Percentiles rank a stretch among this genome's conserved stretches.
Conservation (phyloP, 2,113 vertebrate species). For the Opisthocomus hoazin region DNA sequence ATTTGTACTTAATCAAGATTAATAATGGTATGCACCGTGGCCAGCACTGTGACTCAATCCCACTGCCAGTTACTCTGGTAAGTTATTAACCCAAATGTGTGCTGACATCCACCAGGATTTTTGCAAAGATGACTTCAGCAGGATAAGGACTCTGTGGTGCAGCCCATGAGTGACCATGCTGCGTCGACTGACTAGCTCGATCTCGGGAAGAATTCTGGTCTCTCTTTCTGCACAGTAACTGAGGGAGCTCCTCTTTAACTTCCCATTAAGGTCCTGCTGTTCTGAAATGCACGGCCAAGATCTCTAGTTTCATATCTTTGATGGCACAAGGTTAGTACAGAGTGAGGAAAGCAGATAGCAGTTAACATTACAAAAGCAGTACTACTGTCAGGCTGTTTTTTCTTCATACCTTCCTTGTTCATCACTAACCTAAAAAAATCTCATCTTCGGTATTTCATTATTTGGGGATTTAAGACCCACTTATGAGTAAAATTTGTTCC, state of each 20-base stretch:
- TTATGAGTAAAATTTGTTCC: neutral
- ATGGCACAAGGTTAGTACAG: neutral
- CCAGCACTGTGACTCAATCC: neutral
- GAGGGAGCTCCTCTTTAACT: neutral
- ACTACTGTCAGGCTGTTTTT: neutral
- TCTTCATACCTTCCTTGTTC: neutral
- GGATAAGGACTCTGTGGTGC: neutral
- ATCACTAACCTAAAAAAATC: neutral
- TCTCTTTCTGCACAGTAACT: neutral
- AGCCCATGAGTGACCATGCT: fast-evolving
- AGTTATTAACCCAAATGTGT: neutral
- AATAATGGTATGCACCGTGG: neutral
- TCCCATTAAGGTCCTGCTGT: neutral
- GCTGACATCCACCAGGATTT: neutral
- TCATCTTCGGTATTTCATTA: neutral
- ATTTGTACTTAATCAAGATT: neutral
- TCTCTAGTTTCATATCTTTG: neutral
- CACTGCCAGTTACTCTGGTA: neutral
- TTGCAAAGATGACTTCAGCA: neutral
- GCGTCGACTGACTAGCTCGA: fast-evolving
- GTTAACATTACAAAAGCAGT: neutral
- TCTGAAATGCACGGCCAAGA: neutral
- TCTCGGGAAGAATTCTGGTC: neutral
- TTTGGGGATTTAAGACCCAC: neutral
- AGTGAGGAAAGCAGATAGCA: neutral